Percentiles rank a stretch among this genome's conserved stretches.
These are phyloP conservation scores for Philereme vetulata DNA, from an alignment of 2,888 invertebrate genomes.

Conservation along the genomic window DNA sequence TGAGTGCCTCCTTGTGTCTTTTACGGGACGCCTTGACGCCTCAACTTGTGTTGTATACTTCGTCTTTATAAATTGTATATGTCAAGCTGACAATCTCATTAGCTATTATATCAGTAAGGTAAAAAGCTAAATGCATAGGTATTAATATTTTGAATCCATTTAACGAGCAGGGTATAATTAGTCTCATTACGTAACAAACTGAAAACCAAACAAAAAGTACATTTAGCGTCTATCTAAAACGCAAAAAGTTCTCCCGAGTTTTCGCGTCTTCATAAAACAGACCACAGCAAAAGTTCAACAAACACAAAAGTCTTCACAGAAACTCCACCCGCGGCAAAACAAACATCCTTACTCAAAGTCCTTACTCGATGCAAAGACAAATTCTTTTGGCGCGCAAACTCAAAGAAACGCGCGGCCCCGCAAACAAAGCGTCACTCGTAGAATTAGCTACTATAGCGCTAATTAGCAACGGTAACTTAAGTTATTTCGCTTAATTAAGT, in stretches of 20 bases:
- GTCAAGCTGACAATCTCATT: not conserved
- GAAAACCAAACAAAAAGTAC: constrained; percentile 12
- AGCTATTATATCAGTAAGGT: too few species aligned
- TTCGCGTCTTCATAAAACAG: constrained; percentile 43
- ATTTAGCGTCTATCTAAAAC: constrained; percentile 10
- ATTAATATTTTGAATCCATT: not conserved
- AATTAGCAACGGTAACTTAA: constrained; percentile 82
- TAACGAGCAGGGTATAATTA: constrained; percentile 8
- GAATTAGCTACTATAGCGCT: constrained; percentile 81
- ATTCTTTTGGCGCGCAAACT: constrained; percentile 79
- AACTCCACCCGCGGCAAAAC: constrained; percentile 65
- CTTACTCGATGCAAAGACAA: constrained; percentile 80
- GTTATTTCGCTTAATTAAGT: constrained; percentile 84
- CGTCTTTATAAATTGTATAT: constrained; percentile 10
- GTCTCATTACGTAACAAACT: constrained; percentile 10
- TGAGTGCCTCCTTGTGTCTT: constrained; percentile 69
- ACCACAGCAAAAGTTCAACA: constrained; percentile 56
- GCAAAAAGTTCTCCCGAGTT: constrained; percentile 25
- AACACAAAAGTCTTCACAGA: constrained; percentile 59
- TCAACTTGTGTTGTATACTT: constrained; percentile 31
- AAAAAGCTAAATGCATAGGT: too few species aligned
- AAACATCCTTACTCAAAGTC: constrained; percentile 77
- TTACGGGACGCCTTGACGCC: constrained; percentile 51
- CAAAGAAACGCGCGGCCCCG: constrained; percentile 72
- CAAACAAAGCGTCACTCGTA: constrained; percentile 79